Base-by-base conservation (phyloP, 2,113 vertebrate genomes). In the Cynoglossus semilaevis region DNA sequence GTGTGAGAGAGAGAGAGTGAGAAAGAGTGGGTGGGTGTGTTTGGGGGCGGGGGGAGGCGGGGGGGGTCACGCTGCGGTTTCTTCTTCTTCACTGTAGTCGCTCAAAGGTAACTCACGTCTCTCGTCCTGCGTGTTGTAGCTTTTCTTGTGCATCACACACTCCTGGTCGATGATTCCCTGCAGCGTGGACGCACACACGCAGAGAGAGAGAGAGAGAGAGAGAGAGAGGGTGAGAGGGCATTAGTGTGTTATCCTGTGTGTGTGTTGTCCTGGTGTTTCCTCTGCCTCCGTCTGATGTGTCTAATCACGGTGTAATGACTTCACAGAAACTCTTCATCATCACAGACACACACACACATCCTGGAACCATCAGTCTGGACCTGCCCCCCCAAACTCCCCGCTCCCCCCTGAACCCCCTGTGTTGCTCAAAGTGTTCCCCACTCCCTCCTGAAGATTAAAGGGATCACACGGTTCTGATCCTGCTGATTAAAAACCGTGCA, bases 121-220 rank as follows among this genome's bases (percentile, higher is more conserved):
- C n/a, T 81, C 12, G 41, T 45, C 80, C 76, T 88, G 85, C 0
- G 77, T 55, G 16, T 47, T 58, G 48, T 82, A 91, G 58, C 38
- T 87, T 54, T 73, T 85, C 51, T 83, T 77, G n/a, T 90, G 87
- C 92, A 92, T 82, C 64, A 88, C 78, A 57, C 88, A 91, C 34
- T 91, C 93, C 81, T 93, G 93, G 53, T 76, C 89, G 18, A 96
- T 72, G 79, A 96, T 94, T 4, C 92, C 94, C 95, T 96, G 77
- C 2, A 63, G n/a, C 13, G 57, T 16, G 48, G 47, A 52, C 45
- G 46, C 51, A n/a, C n/a, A n/a, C n/a, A n/a, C n/a, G n/a, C n/a
- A n/a, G n/a, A n/a, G n/a, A n/a, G n/a, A n/a, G n/a, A n/a, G n/a
- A n/a, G n/a, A n/a, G n/a, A n/a, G n/a, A n/a, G n/a, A n/a, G n/a